Conservation (phyloP, 1,140 invertebrate genomes). For the Eurytemora carolleeae region DNA sequence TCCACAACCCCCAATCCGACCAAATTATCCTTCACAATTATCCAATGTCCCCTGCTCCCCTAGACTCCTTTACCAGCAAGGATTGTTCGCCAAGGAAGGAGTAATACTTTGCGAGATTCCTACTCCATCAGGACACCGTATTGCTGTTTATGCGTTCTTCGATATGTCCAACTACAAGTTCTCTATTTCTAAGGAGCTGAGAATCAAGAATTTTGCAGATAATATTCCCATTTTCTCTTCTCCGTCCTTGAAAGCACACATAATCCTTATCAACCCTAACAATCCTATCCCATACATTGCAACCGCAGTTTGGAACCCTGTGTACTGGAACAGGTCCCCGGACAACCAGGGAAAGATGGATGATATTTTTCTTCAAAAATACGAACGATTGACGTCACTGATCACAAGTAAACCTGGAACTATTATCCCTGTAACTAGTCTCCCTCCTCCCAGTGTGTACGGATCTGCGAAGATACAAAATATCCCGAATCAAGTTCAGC, state of each 20-base stretch:
- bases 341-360: neutral
- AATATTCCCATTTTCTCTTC: neutral
- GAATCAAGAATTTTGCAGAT: neutral
- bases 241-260: neutral
- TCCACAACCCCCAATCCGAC: neutral
- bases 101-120: neutral
- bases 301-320: neutral
- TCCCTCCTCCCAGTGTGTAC: neutral
- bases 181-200: neutral
- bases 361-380: neutral
- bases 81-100: neutral
- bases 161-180: neutral
- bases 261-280: neutral
- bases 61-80: neutral
- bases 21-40: neutral
- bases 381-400: neutral
- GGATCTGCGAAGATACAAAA: neutral
- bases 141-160: neutral
- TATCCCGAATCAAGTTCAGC: neutral
- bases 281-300: neutral
- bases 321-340: neutral
- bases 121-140: neutral
- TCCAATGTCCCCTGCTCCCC: neutral
- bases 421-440: neutral
- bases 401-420: neutral